Conservation (phyloP, 2,888 invertebrate species). For the Seladonia tumulorum region DNA sequence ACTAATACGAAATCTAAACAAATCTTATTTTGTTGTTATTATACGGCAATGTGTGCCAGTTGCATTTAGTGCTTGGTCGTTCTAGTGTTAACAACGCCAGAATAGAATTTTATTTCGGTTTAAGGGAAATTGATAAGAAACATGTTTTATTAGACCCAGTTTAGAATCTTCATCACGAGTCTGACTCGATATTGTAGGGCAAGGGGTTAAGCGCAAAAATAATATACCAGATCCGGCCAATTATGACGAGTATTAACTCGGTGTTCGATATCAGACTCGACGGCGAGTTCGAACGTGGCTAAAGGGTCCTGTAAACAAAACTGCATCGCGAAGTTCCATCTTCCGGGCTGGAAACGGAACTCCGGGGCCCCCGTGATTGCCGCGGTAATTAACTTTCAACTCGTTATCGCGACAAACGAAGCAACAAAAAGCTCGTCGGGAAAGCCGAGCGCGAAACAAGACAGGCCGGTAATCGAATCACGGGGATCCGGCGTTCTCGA, state of each 20-base stretch:
- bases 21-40: too few species aligned
- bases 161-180: too few species aligned
- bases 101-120: too few species aligned
- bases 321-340: neutral
- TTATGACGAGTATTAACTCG: too few species aligned
- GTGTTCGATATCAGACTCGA: neutral
- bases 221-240: neutral
- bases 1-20: too few species aligned
- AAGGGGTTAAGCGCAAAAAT: neutral
- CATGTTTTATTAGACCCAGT: too few species aligned
- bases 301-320: conserved; percentile 21
- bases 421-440: conserved; percentile 24
- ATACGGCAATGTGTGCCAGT: too few species aligned
- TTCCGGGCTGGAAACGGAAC: conserved; percentile 6
- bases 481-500: conserved; percentile 19
- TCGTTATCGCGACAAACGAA: conserved; percentile 50
- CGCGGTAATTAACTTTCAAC: conserved; percentile 50
- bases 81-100: too few species aligned
- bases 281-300: neutral
- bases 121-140: too few species aligned
- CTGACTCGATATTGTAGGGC: too few species aligned
- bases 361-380: conserved; percentile 8
- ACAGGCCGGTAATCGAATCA: conserved; percentile 41
- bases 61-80: too few species aligned
- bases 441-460: conserved; percentile 25